These are phyloP conservation scores for Smithornis capensis DNA, from an alignment of 2,113 vertebrate species.

Conservation along the genomic window DNA sequence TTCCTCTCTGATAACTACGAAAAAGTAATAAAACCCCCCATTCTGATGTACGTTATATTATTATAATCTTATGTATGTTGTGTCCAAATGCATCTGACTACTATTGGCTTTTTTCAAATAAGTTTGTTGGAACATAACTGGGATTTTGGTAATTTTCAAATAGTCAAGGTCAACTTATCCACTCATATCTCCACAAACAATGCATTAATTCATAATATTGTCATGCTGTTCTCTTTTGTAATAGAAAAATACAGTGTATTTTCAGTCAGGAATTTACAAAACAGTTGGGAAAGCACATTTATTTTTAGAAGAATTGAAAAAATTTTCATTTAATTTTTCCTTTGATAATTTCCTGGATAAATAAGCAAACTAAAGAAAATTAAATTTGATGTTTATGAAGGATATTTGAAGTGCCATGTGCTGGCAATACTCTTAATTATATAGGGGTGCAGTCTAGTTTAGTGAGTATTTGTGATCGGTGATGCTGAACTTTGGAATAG, in stretches of 20 bases:
- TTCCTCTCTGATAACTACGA: background rate
- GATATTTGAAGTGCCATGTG: background rate
- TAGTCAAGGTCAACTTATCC: background rate
- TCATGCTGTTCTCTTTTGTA: background rate
- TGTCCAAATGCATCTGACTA: background rate
- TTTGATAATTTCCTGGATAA: slow-evolving; percentile 15
- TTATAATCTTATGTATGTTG: background rate
- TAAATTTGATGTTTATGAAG: background rate
- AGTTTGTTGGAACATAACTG: background rate
- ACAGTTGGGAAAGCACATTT: background rate
- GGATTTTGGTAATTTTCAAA: background rate
- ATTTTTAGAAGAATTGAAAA: background rate
- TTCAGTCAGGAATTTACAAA: background rate
- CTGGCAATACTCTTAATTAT: background rate
- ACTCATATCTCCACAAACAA: background rate
- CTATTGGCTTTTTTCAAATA: background rate
- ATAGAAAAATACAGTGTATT: background rate
- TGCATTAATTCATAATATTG: background rate
- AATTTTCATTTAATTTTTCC: background rate
- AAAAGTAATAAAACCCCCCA: background rate
- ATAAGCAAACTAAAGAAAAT: slow-evolving; percentile 43
- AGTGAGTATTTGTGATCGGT: background rate
- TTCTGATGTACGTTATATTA: background rate
- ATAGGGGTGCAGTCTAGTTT: background rate
- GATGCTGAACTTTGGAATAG: background rate